phyloP scores from a whole-genome alignment of 30 jellyfish, hydroid and myxozoan genomes.

The Cassiopea xamachana region DNA sequence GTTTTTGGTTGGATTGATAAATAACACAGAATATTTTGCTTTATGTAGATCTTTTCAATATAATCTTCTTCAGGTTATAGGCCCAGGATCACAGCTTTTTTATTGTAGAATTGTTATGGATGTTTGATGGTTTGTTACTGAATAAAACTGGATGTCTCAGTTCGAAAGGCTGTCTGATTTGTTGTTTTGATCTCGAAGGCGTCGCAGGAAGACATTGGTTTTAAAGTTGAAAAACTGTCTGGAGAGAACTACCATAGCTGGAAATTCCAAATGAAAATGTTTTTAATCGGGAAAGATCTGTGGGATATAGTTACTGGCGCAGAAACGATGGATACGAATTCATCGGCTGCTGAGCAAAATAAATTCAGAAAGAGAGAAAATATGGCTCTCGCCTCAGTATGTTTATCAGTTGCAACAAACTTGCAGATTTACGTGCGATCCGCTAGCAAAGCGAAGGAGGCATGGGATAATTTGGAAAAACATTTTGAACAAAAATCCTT shows the following conservation, averaged over 20 bases:
- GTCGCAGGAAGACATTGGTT: neutral
- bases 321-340: constrained; percentile 45
- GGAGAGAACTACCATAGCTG: constrained; percentile 45
- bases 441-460: constrained; percentile 45
- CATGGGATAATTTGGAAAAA: constrained; percentile 49
- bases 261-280: constrained; percentile 60
- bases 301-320: constrained; percentile 68
- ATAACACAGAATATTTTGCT: too few species aligned
- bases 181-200: too few species aligned
- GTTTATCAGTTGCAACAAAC: constrained; percentile 53
- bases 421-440: constrained; percentile 57
- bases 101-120: too few species aligned
- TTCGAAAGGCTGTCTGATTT: too few species aligned
- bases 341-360: constrained; percentile 18
- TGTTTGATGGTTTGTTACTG: too few species aligned
- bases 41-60: too few species aligned
- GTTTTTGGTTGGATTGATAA: too few species aligned
- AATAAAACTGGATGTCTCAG: too few species aligned
- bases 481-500: constrained; percentile 59
- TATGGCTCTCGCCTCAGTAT: constrained; percentile 51
- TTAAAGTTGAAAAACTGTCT: constrained; percentile 22
- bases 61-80: too few species aligned
- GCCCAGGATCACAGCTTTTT: too few species aligned
- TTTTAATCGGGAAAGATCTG: constrained; percentile 36
- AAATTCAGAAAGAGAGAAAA: constrained; percentile 30